Evolutionary conservation across 2,113 vertebrate species (phyloP).

Genomic region (Isichthys henryi): DNA sequence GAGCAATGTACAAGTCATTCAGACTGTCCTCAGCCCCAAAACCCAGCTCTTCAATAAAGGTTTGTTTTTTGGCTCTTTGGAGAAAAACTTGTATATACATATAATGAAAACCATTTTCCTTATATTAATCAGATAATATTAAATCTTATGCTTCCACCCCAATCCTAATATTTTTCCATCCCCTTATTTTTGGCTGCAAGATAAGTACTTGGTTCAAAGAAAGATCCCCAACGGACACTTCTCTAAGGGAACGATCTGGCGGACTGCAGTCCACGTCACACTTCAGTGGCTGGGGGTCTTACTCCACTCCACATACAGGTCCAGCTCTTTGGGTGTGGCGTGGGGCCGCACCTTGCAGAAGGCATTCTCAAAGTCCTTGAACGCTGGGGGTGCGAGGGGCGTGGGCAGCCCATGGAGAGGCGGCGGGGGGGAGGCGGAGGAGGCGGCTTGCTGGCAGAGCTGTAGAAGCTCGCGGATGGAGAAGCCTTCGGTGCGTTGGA

Average conservation of each 20-base stretch:
- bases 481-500: constrained; percentile 84
- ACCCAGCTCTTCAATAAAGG: constrained; percentile 40
- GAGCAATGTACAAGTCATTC: constrained; percentile 51
- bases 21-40: constrained; percentile 38
- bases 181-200: constrained; percentile 58
- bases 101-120: constrained; percentile 46
- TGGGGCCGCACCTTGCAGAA: constrained; percentile 82
- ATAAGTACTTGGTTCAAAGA: constrained; percentile 47
- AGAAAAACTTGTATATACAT: constrained; percentile 71
- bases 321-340: constrained; percentile 78
- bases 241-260: constrained; percentile 30
- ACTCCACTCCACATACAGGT: constrained; percentile 85
- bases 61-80: constrained; percentile 58
- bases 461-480: constrained; percentile 76
- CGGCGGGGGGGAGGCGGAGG: constrained; percentile 44
- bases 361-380: constrained; percentile 86
- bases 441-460: constrained; percentile 79
- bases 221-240: constrained; percentile 35
- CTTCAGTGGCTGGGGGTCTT: constrained; percentile 78
- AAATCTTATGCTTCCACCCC: constrained; percentile 36
- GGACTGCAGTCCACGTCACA: constrained; percentile 48
- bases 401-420: constrained; percentile 54
- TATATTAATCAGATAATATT: constrained; percentile 59
- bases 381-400: constrained; percentile 63
- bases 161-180: constrained; percentile 37